A percentile compares a stretch with the other conserved stretches of the same genome.
These are phyloP conservation scores for Pocillopora grandis DNA, from an alignment of 92 coral and sea anemone genomes.

Conservation along the genomic window DNA sequence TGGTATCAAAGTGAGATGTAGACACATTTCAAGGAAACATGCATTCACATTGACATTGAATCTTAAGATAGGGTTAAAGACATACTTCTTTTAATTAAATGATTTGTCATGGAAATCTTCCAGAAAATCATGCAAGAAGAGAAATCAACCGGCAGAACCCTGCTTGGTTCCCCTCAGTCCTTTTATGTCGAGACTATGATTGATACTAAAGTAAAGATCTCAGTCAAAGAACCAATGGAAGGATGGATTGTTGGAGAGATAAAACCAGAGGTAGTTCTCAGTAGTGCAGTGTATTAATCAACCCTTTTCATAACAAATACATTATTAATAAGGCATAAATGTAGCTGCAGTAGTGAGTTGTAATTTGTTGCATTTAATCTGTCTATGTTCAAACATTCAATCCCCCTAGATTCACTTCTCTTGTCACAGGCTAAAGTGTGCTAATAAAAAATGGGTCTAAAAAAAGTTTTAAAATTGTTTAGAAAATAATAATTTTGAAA, in stretches of 20 bases:
- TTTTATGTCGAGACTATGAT: conserved; percentile 31
- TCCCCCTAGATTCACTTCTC: too few relatives aligned
- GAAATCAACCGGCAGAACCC: conserved; percentile 21
- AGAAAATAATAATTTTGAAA: too few relatives aligned
- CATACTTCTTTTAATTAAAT: not conserved
- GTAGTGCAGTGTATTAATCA: not conserved
- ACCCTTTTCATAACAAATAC: not conserved
- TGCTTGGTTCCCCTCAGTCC: conserved; percentile 42
- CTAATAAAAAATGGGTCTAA: too few relatives aligned
- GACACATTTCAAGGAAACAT: too few relatives aligned
- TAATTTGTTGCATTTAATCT: too few relatives aligned
- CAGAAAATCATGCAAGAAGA: conserved; percentile 64
- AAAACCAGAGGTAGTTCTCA: conserved; percentile 36
- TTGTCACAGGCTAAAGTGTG: too few relatives aligned
- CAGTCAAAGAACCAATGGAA: conserved; percentile 26
- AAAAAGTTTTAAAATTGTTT: too few relatives aligned
- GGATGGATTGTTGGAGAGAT: conserved; percentile 55
- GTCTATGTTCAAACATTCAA: too few relatives aligned
- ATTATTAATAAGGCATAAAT: not conserved
- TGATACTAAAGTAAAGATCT: conserved; percentile 29
- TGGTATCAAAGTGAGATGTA: too few relatives aligned
- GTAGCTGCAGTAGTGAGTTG: too few relatives aligned
- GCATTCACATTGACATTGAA: too few relatives aligned
- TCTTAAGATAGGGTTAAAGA: not conserved
- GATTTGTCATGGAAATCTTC: not conserved